Base-by-base conservation (phyloP, 2,113 vertebrate genomes). In the Callorhinus ursinus region DNA sequence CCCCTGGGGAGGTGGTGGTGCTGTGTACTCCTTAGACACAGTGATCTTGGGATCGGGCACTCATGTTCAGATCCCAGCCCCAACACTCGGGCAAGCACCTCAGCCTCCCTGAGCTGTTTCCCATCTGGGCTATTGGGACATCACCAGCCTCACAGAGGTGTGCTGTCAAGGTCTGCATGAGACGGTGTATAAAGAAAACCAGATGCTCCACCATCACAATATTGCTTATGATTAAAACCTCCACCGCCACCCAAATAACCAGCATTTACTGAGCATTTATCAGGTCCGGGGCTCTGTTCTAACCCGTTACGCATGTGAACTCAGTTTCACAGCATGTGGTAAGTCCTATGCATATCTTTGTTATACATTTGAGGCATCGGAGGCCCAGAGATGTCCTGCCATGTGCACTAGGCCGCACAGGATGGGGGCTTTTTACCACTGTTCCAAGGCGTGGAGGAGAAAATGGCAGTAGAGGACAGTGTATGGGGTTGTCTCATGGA, bases 1-100 rank as follows among this genome's bases (percentile, higher is more conserved):
- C 11, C 42, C 26, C 39, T 1, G 49, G 49, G 36, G 76, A 15
- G 74, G 55, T 5, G 24, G 74, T 0, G 7, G 19, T 36, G 33
- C 6, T 1, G 0, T 0, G 26, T 21, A 1, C 8, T 21, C 39
- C 28, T n/a, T 5, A 85, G 69, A 72, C 36, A 59, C 22, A 1
- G 5, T 0, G 33, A 31, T 39, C 67, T 28, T 33, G 79, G 86
- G 2, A 26, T 16, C 0, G 42, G 14, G 36, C 0, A 0, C 22
- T 3, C 19, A 0, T 6, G 8, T 24, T 57, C 18, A 14, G 28
- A 67, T 19, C n/a, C 24, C 26, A 21, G 33, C 90, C 74, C 59
- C n/a, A 7, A 10, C 21, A 0, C 39, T 5, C 9, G 14, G 49
- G n/a, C 39, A 11, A 33, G 69, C 22, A 0, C 4, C 7, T 21